Conservation (phyloP, 2,113 vertebrate genomes). For the Halcyon senegalensis region DNA sequence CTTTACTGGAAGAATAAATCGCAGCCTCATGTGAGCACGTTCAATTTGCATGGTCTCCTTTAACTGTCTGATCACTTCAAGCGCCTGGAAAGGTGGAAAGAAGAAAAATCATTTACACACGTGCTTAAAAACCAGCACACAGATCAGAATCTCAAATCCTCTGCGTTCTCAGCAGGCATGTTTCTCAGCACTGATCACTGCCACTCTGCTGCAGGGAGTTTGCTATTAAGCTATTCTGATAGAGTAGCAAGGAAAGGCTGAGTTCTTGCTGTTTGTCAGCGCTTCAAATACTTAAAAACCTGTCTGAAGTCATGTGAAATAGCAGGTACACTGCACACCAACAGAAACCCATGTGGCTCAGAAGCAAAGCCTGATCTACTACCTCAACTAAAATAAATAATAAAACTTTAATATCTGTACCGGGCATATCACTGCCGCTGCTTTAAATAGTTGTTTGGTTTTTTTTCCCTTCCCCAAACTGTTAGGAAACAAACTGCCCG, state of each 20-base stretch:
- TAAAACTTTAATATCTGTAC: neutral
- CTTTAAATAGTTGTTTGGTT: neutral
- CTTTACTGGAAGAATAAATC: conserved; percentile 86
- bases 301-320: neutral
- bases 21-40: conserved; percentile 93
- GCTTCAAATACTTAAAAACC: neutral
- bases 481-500: neutral
- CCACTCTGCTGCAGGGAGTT: neutral
- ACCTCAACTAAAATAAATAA: neutral
- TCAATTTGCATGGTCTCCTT: conserved; percentile 96
- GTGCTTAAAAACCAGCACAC: neutral
- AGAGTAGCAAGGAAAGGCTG: neutral
- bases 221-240: neutral
- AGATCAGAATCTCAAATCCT: neutral
- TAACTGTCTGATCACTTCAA: conserved; percentile 94
- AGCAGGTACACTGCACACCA: neutral
- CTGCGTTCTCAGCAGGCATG: neutral
- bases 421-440: neutral
- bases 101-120: neutral
- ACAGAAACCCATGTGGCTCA: neutral
- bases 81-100: conserved; percentile 75
- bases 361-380: neutral
- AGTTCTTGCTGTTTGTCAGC: neutral
- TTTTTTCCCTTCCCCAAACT: neutral
- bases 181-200: neutral